These are phyloP conservation scores for Eilema griseolum DNA, from an alignment of 2,888 invertebrate species.

Conservation along the genomic window DNA sequence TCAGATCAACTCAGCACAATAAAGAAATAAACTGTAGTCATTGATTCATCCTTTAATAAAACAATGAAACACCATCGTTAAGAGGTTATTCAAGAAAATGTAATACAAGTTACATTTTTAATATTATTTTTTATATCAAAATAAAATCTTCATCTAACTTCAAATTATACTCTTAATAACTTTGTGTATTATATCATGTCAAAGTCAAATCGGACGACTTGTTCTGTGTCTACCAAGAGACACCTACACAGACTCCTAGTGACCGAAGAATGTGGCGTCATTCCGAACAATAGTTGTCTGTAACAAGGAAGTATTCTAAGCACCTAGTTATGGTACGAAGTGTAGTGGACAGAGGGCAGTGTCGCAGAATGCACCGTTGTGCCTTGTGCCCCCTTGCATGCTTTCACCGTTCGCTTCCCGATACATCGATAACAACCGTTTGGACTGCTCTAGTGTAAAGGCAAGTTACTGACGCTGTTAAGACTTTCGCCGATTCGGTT, in stretches of 20 bases:
- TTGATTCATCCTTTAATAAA: no score
- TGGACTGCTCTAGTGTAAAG: conserved; percentile 56
- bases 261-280: conserved; percentile 32
- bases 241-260: conserved; percentile 11
- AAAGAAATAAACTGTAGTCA: no score
- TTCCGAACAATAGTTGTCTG: conserved; percentile 50
- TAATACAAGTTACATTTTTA: no score
- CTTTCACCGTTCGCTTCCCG: conserved; percentile 81
- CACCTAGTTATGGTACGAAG: conserved; percentile 54
- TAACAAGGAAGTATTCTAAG: conserved; percentile 51
- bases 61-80: no score
- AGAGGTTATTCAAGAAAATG: no score
- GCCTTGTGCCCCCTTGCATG: conserved; percentile 76
- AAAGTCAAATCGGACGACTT: not conserved
- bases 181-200: not conserved
- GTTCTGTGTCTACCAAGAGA: not conserved
- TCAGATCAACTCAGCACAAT: no score
- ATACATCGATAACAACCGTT: conserved; percentile 70
- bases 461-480: conserved; percentile 47
- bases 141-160: not conserved
- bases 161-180: not conserved
- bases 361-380: conserved; percentile 76
- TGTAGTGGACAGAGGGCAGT: conserved; percentile 80
- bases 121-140: no score
- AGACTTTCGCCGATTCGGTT: conserved; percentile 45